Conservation (phyloP, 2,797 vertebrate species). For the Lycodopsis pacificus region DNA sequence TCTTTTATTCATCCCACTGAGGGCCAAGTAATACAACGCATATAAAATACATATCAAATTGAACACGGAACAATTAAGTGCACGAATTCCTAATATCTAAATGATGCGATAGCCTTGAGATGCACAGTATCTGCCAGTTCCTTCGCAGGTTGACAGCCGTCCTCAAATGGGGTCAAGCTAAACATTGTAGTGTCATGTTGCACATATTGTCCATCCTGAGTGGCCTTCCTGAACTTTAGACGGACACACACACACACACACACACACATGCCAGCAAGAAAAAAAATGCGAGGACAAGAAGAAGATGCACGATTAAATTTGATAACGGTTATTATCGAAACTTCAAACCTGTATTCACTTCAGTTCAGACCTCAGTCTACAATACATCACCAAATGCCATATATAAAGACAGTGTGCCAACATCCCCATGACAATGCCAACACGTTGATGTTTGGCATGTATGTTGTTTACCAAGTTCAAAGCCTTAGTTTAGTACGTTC, state of each 20-base stretch:
- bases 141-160: not conserved
- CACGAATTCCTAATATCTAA: not conserved
- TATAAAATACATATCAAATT: not conserved
- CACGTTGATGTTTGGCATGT: not conserved
- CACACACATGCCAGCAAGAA: not conserved
- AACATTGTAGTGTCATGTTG: constrained; percentile 21
- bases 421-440: not conserved
- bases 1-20: constrained; percentile 44
- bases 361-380: not conserved
- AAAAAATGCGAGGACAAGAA: not conserved
- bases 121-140: not conserved
- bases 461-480: not conserved
- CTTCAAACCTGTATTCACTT: not conserved
- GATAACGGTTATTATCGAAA: not conserved
- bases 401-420: not conserved
- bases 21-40: constrained; percentile 41
- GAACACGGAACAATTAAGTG: not conserved
- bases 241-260: not conserved
- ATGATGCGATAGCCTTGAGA: constrained; percentile 1
- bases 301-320: not conserved
- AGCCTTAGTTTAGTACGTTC: not conserved
- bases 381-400: not conserved
- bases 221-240: constrained; percentile 17
- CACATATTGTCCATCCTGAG: constrained; percentile 9
- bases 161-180: constrained; percentile 33